Evolutionary conservation across 2,113 vertebrate genomes (phyloP).

Genomic region (Marmota flaviventris): DNA sequence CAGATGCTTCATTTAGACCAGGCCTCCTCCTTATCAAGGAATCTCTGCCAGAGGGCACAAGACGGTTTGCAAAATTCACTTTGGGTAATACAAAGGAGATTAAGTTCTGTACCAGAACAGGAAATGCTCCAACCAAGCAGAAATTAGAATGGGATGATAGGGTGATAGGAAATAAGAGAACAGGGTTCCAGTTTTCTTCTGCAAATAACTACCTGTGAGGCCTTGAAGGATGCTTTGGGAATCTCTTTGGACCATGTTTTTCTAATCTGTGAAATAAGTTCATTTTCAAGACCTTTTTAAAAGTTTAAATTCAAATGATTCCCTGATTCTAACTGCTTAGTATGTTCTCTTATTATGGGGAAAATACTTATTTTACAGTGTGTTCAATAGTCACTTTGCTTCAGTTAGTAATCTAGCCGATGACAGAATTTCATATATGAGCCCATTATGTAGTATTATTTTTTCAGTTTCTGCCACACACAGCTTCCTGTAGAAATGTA

Average conservation of each 20-base stretch:
- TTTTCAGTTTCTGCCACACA: conserved; percentile 71
- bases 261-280: conserved; percentile 28
- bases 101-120: conserved; percentile 71
- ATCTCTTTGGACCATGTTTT: background rate
- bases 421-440: background rate
- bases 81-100: conserved; percentile 86
- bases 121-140: conserved; percentile 57
- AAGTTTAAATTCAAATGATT: conserved; percentile 49
- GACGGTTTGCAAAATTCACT: conserved; percentile 87
- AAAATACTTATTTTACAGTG: conserved; percentile 2
- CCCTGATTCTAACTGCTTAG: background rate
- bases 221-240: background rate
- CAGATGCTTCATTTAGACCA: conserved; percentile 87
- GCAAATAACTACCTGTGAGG: background rate
- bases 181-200: background rate
- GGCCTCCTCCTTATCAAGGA: conserved; percentile 85
- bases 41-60: conserved; percentile 88
- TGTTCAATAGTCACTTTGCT: conserved; percentile 42
- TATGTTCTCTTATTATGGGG: conserved; percentile 20
- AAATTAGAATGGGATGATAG: conserved; percentile 74
- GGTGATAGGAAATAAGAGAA: background rate
- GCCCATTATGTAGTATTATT: background rate
- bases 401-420: conserved; percentile 63
- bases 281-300: conserved; percentile 1
- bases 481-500: conserved; percentile 87